Evolutionary conservation across 1,140 invertebrate species (phyloP).

Genomic region (Drosophila burlai): DNA sequence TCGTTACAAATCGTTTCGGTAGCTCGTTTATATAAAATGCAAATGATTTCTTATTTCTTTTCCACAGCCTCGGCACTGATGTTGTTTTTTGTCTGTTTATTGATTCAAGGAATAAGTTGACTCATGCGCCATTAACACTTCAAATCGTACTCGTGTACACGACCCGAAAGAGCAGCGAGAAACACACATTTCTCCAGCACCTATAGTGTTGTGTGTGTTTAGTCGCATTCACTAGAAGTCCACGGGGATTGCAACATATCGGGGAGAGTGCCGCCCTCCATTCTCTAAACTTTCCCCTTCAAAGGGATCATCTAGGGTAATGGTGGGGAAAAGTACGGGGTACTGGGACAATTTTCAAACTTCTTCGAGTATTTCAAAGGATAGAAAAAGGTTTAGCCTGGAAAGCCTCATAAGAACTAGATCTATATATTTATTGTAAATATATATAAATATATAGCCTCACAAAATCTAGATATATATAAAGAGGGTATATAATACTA

Average conservation of each 20-base stretch:
- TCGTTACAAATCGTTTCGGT: slow-evolving; percentile 49
- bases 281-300: neutral
- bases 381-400: neutral
- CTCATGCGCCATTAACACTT: slow-evolving; percentile 79
- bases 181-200: slow-evolving; percentile 16
- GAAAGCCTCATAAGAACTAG: no score
- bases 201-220: slow-evolving; percentile 4
- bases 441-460: no score
- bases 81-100: slow-evolving; percentile 59
- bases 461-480: no score
- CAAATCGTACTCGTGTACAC: slow-evolving; percentile 58
- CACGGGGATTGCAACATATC: slow-evolving; percentile 8
- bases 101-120: slow-evolving; percentile 78
- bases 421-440: no score
- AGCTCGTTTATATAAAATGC: slow-evolving; percentile 62
- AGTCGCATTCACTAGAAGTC: slow-evolving; percentile 19
- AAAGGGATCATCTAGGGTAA: neutral
- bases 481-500: no score
- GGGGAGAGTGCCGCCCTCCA: neutral
- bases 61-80: slow-evolving; percentile 8
- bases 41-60: slow-evolving; percentile 72
- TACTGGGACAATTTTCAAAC: neutral
- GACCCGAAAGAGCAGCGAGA: slow-evolving; percentile 21
- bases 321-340: no score
- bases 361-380: neutral